Evolutionary conservation across 2,113 vertebrate genomes (phyloP), one percentile per base, ranked within the genome.

Genomic region (Myrmecophaga tridactyla): DNA sequence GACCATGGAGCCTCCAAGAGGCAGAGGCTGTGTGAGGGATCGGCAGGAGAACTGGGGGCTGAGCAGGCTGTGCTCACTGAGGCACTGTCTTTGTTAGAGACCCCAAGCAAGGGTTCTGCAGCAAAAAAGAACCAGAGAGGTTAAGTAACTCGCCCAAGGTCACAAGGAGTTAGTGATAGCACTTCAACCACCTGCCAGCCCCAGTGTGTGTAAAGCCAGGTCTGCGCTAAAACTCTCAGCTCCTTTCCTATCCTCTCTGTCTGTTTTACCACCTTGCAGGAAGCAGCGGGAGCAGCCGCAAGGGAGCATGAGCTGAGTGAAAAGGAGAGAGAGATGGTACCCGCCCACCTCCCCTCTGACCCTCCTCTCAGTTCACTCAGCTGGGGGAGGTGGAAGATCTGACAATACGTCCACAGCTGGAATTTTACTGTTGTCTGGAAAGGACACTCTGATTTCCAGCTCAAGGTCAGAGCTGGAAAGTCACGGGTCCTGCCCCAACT

Each of bases 391-490:
- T 1, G 0, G 48, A 56, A 65, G 63, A 13, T 31, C 75, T 36
- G 60, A 76, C 8, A 23, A 6, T 27, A 58, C 6, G 0, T 60
- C 48, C 29, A 76, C n/a, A n/a, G 46, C 53, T 34, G 15, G 39
- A 48, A 7, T 9, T 60, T n/a, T 1, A 14, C 25, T 20, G 7
- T 41, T 6, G 3, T 29, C 67, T 72, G 51, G 1, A 20, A 87
- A 90, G 43, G 48, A 23, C n/a, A n/a, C n/a, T n/a, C n/a, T n/a
- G n/a, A n/a, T n/a, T n/a, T 72, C 56, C 62, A 34, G 7, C 36
- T 5, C 2, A 1, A 67, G 21, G 63, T 25, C 4, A 6, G 2
- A 7, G 14, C 3, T 0, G 51, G 21, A 53, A 65, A 15, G 34
- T 60, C 29, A 46, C 0, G 0, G 21, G 29, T 17, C 7, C 56